phyloP scores from a whole-genome alignment of 2,113 vertebrate genomes.

The Otolemur garnettii region DNA sequence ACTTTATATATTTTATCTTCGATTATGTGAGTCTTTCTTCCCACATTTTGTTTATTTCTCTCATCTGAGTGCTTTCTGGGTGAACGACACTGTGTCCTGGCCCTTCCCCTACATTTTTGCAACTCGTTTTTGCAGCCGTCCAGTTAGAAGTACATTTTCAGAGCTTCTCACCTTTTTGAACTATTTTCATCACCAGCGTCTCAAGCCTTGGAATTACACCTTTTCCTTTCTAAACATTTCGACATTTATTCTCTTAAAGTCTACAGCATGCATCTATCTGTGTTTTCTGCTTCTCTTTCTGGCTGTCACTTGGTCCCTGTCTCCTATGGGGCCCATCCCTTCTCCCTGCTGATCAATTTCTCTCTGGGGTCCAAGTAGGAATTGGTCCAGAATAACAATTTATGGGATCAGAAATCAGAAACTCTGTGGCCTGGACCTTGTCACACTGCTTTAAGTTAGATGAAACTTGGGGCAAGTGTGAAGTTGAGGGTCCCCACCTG shows the following conservation, averaged over 20 bases:
- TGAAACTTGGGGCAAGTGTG: not conserved
- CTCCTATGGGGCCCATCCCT: not conserved
- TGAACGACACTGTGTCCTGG: not conserved
- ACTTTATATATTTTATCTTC: not conserved
- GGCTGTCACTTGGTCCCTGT: not conserved
- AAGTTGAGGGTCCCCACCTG: not conserved
- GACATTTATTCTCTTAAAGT: not conserved
- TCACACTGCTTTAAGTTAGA: not conserved
- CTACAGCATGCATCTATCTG: not conserved
- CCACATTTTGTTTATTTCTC: not conserved
- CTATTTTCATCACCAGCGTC: not conserved
- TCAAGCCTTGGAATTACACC: not conserved
- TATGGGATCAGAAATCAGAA: not conserved
- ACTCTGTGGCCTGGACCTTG: not conserved
- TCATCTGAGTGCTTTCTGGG: not conserved
- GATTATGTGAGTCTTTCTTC: not conserved
- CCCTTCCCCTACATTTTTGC: not conserved
- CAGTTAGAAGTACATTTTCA: constrained; percentile 22
- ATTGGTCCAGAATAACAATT: not conserved
- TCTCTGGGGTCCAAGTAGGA: not conserved
- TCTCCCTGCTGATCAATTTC: not conserved
- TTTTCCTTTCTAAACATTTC: constrained; percentile 13
- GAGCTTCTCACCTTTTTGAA: not conserved
- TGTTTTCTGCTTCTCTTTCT: not conserved
- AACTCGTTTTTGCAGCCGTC: not conserved